Conservation (phyloP, 2,888 invertebrate genomes). For the Leptopterna dolabrata region DNA sequence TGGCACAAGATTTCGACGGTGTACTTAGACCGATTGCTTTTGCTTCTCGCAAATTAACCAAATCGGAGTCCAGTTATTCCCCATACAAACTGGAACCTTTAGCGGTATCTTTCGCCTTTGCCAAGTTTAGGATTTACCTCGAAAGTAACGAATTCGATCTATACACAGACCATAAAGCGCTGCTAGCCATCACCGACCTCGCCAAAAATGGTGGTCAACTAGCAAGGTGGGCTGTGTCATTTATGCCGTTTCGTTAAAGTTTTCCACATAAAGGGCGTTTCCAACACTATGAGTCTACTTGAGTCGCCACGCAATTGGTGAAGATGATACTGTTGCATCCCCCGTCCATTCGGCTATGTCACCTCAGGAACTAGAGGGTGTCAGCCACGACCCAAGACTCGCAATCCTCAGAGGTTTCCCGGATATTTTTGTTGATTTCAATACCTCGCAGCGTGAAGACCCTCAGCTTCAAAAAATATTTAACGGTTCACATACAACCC, state of each 20-base stretch:
- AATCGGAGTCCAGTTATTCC: background rate
- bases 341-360: too few species aligned
- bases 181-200: background rate
- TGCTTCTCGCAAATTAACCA: background rate
- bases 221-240: background rate
- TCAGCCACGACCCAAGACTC: too few species aligned
- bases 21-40: background rate
- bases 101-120: background rate
- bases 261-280: background rate
- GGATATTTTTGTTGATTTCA: background rate
- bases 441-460: background rate
- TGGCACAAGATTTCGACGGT: background rate
- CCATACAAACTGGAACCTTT: background rate
- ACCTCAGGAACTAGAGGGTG: too few species aligned
- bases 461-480: background rate
- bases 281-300: too few species aligned
- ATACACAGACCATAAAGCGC: background rate
- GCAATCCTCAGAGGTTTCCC: background rate
- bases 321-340: too few species aligned
- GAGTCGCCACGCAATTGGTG: too few species aligned
- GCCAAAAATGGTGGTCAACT: background rate
- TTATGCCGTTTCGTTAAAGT: slow-evolving; percentile 22
- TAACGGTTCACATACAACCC: background rate
- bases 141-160: background rate
- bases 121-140: slow-evolving; percentile 4